A percentile compares a stretch with the other conserved stretches of the same genome.
Conservation (phyloP, 1,140 invertebrate genomes). For the Pollicipes pollicipes region DNA sequence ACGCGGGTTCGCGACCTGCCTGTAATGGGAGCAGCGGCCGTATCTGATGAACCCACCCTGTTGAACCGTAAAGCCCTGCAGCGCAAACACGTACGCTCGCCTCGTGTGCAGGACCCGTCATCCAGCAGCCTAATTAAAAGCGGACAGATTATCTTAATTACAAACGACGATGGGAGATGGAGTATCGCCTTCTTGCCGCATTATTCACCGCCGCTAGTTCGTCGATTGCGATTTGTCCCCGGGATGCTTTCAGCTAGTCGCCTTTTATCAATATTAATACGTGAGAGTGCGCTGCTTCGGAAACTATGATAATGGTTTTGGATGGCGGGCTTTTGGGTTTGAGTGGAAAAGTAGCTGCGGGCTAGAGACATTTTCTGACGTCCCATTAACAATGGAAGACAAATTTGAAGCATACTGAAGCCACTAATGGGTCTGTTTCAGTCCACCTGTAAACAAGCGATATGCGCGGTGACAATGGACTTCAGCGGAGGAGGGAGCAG, state of each 20-base stretch:
- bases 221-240: not conserved
- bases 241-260: not conserved
- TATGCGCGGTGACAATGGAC: not conserved
- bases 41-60: no score
- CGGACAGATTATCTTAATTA: not conserved
- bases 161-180: not conserved
- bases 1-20: no score
- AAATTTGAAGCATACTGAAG: not conserved
- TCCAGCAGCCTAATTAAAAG: not conserved
- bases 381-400: not conserved
- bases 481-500: not conserved
- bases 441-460: not conserved
- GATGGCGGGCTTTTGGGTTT: not conserved
- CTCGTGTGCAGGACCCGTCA: no score
- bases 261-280: constrained; percentile 1
- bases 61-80: no score
- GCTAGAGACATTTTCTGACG: not conserved
- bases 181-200: not conserved
- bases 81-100: no score
- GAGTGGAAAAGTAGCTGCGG: not conserved
- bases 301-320: not conserved
- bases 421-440: not conserved
- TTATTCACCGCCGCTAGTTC: not conserved
- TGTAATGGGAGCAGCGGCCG: no score
- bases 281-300: not conserved